Percentiles rank a stretch among this genome's conserved stretches.
Conservation (phyloP, 2,797 vertebrate genomes). For the Pterois miles region DNA sequence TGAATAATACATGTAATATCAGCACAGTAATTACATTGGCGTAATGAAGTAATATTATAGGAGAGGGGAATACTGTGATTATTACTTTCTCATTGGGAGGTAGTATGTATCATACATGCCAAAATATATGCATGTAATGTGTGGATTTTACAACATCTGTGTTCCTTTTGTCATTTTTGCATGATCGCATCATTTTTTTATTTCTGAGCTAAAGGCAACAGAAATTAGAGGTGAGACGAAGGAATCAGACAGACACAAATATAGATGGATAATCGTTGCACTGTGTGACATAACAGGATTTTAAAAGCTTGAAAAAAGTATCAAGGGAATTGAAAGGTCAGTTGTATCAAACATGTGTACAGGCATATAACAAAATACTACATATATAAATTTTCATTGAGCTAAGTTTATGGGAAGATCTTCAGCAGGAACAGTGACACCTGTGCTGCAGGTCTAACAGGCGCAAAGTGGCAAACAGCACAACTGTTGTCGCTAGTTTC, state of each 20-base stretch:
- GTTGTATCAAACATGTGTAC: background rate
- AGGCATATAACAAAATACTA: background rate
- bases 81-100: background rate
- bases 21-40: conserved; percentile 54
- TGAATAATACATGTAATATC: conserved; percentile 64
- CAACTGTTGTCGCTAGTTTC: too few relatives aligned
- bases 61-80: background rate
- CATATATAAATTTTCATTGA: background rate
- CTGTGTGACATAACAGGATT: background rate
- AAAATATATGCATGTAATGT: background rate
- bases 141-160: background rate
- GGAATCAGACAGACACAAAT: background rate
- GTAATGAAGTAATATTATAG: conserved; percentile 44
- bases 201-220: background rate
- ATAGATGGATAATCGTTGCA: background rate
- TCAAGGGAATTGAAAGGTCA: background rate
- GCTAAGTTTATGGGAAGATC: background rate
- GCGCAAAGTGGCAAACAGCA: too few relatives aligned
- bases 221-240: background rate
- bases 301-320: background rate
- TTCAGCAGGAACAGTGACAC: background rate
- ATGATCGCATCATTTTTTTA: background rate
- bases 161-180: background rate
- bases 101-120: background rate
- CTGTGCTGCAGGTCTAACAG: too few relatives aligned